Evolutionary conservation across 2,113 vertebrate species (phyloP).

Genomic region (Mirounga angustirostris): DNA sequence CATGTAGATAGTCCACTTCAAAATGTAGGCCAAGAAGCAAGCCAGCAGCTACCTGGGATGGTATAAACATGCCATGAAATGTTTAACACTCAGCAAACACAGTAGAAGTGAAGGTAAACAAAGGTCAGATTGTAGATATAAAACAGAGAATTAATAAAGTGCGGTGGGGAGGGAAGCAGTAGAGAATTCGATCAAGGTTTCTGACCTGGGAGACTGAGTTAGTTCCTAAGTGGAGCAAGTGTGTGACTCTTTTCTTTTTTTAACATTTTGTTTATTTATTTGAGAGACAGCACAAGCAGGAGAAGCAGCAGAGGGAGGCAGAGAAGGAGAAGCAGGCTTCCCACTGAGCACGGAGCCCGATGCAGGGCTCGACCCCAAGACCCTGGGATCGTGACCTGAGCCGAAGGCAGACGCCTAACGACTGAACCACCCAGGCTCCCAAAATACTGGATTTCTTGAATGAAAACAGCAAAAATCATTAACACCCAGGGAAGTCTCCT

Average conservation of each 20-base stretch:
- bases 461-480: too few relatives aligned
- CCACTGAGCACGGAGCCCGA: too few relatives aligned
- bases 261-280: too few relatives aligned
- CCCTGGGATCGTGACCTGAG: too few relatives aligned
- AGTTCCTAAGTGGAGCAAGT: neutral
- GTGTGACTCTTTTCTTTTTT: neutral
- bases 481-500: too few relatives aligned
- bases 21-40: neutral
- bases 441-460: too few relatives aligned
- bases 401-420: too few relatives aligned
- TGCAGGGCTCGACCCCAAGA: too few relatives aligned
- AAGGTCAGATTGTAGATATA: neutral
- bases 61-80: neutral
- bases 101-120: neutral
- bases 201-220: neutral
- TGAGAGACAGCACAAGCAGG: too few relatives aligned
- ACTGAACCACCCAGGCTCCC: too few relatives aligned
- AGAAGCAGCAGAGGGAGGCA: too few relatives aligned
- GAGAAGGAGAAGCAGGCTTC: too few relatives aligned
- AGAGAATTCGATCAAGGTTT: neutral
- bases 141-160: neutral
- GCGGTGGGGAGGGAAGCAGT: neutral
- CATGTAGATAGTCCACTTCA: neutral
- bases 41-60: neutral
- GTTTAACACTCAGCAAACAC: neutral